These are phyloP conservation scores for Silurus asotus DNA, from an alignment of 2,113 vertebrate genomes.

Conservation along the genomic window DNA sequence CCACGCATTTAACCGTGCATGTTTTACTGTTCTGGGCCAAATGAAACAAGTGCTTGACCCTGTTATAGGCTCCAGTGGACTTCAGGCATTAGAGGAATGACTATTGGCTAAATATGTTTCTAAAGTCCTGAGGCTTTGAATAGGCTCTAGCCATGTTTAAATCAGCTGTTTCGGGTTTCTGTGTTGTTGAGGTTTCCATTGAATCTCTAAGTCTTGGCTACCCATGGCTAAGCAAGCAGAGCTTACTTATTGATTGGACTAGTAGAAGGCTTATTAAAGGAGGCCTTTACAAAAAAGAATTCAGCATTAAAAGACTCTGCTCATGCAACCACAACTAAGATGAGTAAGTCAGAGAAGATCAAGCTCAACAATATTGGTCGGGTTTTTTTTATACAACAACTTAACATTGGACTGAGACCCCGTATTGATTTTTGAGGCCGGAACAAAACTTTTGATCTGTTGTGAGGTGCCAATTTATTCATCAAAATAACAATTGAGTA, in stretches of 20 bases:
- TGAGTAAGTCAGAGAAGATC: not conserved
- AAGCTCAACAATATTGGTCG: not conserved
- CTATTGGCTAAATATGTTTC: not conserved
- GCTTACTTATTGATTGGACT: not conserved
- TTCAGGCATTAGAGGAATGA: not conserved
- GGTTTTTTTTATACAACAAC: not conserved
- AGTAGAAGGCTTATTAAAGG: slow-evolving; percentile 10
- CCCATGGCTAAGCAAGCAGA: not conserved
- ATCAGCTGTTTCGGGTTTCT: not conserved
- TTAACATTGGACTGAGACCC: not conserved
- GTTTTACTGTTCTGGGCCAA: not conserved
- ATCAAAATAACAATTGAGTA: not conserved
- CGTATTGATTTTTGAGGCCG: not conserved
- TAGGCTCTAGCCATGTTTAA: not conserved
- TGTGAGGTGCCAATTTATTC: not conserved
- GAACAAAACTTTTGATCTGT: not conserved
- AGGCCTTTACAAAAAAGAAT: not conserved
- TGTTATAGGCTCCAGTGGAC: not conserved
- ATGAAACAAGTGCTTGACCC: not conserved
- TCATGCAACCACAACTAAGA: slow-evolving; percentile 1
- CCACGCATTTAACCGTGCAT: not conserved
- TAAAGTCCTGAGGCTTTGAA: not conserved
- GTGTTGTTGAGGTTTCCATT: not conserved
- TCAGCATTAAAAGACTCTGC: not conserved
- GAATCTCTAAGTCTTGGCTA: not conserved